phyloP scores from a whole-genome alignment of 2,113 vertebrate species.

The Dicerorhinus sumatrensis region DNA sequence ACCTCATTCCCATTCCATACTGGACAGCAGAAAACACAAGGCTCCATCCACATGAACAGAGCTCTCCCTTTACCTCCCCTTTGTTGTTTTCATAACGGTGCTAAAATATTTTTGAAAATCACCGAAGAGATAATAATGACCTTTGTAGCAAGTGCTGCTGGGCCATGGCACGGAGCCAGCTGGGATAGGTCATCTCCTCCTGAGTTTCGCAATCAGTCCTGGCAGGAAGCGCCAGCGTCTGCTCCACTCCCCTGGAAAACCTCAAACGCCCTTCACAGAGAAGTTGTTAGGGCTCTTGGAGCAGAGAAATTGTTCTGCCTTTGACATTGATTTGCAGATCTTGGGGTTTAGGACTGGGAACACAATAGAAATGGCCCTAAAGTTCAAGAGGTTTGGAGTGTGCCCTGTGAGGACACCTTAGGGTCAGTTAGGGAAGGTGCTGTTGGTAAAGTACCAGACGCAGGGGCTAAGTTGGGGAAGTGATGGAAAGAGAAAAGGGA shows the following conservation, averaged over 20 bases:
- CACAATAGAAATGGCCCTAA: background rate
- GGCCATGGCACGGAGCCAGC: background rate
- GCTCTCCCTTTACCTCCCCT: background rate
- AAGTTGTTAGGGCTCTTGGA: background rate
- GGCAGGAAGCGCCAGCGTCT: background rate
- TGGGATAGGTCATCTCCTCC: background rate
- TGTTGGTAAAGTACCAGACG: background rate
- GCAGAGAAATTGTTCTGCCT: background rate
- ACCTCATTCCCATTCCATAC: background rate
- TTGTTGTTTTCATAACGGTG: background rate
- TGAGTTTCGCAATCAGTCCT: background rate
- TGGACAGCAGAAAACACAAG: background rate
- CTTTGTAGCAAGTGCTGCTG: slow-evolving; percentile 33
- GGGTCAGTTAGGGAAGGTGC: background rate
- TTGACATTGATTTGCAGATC: background rate
- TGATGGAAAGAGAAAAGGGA: background rate
- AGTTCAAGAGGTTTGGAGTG: background rate
- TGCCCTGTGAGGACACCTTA: background rate
- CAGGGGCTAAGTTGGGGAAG: background rate
- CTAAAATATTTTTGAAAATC: slow-evolving; percentile 21
- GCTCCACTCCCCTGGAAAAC: background rate
- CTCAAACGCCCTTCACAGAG: background rate
- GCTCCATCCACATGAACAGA: background rate
- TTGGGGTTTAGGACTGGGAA: background rate
- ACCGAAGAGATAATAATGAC: background rate